These are phyloP conservation scores for Dendroctonus ponderosae DNA, from an alignment of 1,140 invertebrate species.

Conservation along the genomic window DNA sequence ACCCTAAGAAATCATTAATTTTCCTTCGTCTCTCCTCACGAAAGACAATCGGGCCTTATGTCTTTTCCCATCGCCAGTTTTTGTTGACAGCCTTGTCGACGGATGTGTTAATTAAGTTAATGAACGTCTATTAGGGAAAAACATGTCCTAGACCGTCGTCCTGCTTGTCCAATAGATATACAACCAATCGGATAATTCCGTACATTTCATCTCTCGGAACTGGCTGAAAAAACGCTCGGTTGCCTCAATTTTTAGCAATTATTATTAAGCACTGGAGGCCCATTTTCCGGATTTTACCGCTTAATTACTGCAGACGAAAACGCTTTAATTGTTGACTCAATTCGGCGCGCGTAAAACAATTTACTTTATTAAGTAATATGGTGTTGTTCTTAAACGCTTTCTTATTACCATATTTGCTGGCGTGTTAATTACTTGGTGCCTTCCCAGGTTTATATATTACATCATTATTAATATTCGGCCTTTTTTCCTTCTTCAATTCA, in stretches of 20 bases:
- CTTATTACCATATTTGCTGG: slow-evolving; percentile 5
- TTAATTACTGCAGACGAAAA: too few relatives aligned
- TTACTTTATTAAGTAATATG: slow-evolving; percentile 8
- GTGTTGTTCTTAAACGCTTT: slow-evolving; percentile 7
- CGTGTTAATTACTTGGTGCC: slow-evolving; percentile 3
- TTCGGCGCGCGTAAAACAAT: slow-evolving; percentile 4
- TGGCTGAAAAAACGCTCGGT: too few relatives aligned
- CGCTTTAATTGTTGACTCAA: not conserved
- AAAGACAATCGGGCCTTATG: slow-evolving; percentile 11
- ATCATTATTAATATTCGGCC: not conserved
- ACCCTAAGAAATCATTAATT: slow-evolving; percentile 14
- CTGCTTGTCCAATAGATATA: too few relatives aligned
- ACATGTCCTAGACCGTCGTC: too few relatives aligned
- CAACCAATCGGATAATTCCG: too few relatives aligned
- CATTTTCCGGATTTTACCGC: too few relatives aligned
- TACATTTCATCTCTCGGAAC: too few relatives aligned
- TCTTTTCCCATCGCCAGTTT: slow-evolving; percentile 4
- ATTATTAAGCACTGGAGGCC: too few relatives aligned
- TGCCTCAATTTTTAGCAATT: too few relatives aligned
- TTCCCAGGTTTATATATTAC: slow-evolving; percentile 4
- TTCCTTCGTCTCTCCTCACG: not conserved
- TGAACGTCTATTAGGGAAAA: too few relatives aligned
- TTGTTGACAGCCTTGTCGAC: not conserved
- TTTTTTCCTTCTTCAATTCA: not conserved
- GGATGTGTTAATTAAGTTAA: too few relatives aligned